Evolutionary conservation across 2,797 vertebrate genomes (phyloP), one percentile per base, ranked within the genome.

Genomic region (Sebastes elongatus): DNA sequence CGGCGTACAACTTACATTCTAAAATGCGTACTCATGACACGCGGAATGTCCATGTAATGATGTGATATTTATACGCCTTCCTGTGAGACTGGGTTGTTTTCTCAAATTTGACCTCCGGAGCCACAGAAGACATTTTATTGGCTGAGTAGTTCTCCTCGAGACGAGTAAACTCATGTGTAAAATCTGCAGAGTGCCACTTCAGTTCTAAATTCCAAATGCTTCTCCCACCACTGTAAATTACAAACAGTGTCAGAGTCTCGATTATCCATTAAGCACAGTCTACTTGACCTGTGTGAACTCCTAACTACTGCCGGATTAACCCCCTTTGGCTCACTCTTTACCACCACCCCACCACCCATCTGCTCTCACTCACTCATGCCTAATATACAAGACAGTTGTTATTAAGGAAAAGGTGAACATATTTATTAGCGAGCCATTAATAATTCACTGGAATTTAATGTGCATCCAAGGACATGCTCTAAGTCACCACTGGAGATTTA

Each of bases 381-480:
- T 23, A 32, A 67, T 65, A 60, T 63, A 68, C 30, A 49, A 53
- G 20, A 68, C n/a, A 20, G 46, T 49, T 20, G 13, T 71, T 80
- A 84, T 67, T 77, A 69, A 76, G 69, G 14, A 85, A 80, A 75
- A 66, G 33, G 71, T 46, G 69, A 53, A 78, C 76, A 70, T 80
- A 82, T 87, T 83, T 88, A 88, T 91, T 84, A 90, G 83, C 20
- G 27, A 81, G 27, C 49, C 56, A 83, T 88, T 84, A 85, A 90
- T 89, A 84, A 89, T 85, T 74, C 76, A 78, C 56, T 61, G 11
- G 35, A 77, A 83, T 83, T 81, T 62, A 87, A 84, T 81, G 73
- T 67, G 65, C 62, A 78, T 79, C 74, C 83, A 84, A 90, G 89
- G 86, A 89, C 80, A 80, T 67, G 32, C 57, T 76, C 61, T 32